A percentile compares a stretch with the other conserved stretches of the same genome.
Evolutionary conservation across 2,888 invertebrate genomes (phyloP).

Genomic region (Malthinus flaveolus): DNA sequence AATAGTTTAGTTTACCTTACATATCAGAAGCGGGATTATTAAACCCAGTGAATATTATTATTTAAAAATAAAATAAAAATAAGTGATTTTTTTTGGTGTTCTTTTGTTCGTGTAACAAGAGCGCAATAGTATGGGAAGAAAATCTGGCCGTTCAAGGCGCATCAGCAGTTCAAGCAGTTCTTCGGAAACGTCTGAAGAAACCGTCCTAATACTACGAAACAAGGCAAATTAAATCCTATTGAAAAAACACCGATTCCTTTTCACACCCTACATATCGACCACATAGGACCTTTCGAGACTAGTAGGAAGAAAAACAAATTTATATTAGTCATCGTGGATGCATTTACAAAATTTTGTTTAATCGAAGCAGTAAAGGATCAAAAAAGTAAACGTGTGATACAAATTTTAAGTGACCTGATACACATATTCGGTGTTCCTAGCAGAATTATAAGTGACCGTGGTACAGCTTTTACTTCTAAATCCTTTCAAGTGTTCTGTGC

Average conservation of each 20-base stretch:
- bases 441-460: constrained; percentile 36
- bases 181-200: no score
- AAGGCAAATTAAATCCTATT: constrained; percentile 9
- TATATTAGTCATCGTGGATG: constrained; percentile 34
- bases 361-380: constrained; percentile 36
- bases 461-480: constrained; percentile 36
- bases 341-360: constrained; percentile 36
- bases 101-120: no score
- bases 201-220: no score
- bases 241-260: constrained; percentile 8
- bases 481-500: constrained; percentile 33
- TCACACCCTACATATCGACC: constrained; percentile 28
- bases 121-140: no score
- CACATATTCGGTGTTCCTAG: constrained; percentile 36
- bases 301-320: no score
- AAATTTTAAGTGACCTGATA: constrained; percentile 22
- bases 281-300: constrained; percentile 37
- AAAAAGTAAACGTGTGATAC: constrained; percentile 33
- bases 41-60: no score
- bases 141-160: no score
- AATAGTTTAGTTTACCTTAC: no score
- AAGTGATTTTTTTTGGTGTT: no score
- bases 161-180: no score
- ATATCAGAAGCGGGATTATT: no score
- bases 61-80: no score